Conservation (phyloP, 2,113 vertebrate species). For the Rhombomys opimus region DNA sequence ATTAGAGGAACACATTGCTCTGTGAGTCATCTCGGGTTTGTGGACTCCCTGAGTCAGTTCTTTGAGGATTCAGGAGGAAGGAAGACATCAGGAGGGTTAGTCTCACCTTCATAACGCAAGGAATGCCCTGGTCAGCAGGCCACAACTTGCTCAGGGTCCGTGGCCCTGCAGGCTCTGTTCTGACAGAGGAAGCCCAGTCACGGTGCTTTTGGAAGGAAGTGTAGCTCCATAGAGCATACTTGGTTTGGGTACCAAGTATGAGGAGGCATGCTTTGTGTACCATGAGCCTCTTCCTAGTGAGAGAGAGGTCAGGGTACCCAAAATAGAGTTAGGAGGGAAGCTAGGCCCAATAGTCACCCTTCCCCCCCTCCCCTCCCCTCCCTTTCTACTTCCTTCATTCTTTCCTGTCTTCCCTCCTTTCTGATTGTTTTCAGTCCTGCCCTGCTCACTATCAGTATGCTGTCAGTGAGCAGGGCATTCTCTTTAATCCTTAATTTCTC, state of each 20-base stretch:
- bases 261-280: not conserved
- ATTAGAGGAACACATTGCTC: not conserved
- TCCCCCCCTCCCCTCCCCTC: rapidly evolving
- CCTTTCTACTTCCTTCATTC: too few relatives aligned
- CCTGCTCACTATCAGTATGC: not conserved
- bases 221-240: not conserved
- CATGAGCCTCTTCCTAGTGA: not conserved
- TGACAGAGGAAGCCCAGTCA: not conserved
- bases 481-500: not conserved
- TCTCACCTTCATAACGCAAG: rapidly evolving
- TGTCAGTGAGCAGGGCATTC: rapidly evolving
- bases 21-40: not conserved
- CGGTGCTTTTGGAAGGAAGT: not conserved
- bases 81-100: not conserved
- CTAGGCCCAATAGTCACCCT: not conserved
- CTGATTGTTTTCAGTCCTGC: not conserved
- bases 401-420: too few relatives aligned
- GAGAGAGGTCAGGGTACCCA: rapidly evolving
- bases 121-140: not conserved
- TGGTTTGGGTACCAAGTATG: not conserved
- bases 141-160: not conserved
- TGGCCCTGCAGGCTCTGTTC: rapidly evolving
- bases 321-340: not conserved
- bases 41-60: not conserved
- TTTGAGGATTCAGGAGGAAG: not conserved